Evolutionary conservation across 2,888 invertebrate genomes (phyloP), one percentile per base, ranked within the genome.

Genomic region (Galeruca laticollis): DNA sequence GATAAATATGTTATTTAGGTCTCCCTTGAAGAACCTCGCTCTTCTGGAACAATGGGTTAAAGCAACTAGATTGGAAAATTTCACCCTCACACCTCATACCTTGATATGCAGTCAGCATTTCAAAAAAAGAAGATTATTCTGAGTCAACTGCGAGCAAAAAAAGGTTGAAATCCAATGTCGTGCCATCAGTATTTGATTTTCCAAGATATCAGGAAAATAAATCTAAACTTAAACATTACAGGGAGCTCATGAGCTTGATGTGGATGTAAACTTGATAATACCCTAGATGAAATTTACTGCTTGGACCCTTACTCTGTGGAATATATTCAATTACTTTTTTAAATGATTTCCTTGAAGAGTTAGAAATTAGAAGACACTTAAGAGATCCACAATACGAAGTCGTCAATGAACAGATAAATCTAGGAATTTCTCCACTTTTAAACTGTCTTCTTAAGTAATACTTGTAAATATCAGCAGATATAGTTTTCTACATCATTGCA

Each of bases 101-200:
- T 3, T 21, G 2, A 56, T 56, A 56, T 56, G 56, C 11, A 56
- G 26, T 26, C 26, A 26, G 1, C 26, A 26, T 6, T 26, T 26
- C 26, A 26, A 26, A 5, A n/a, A 56, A 21, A 13, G 26, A 56
- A 56, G 56, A 56, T 56, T 56, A 56, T 56, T 56, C 56, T 20
- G 56, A 56, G 20, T 56, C 56, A 56, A 56, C 56, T 21, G 21
- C 33, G 10, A 26, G 10, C 26, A 56, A 56, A 56, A 56, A 56
- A 21, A 21, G 56, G 11, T 56, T 56, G n/a, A 56, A 56, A 21
- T 9, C 26, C 20, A 21, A 56, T 21, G 21, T 33, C 1, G 56
- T 56, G 26, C 26, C 56, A 9, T 43, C 20, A 26, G 56, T 56
- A 56, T 56, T 56, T 56, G 10, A 10, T 43, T 43, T 13, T 43